Evolutionary conservation across 2,113 vertebrate species (phyloP), one percentile per base, ranked within the genome.

Genomic region (Datnioides undecimradiatus): DNA sequence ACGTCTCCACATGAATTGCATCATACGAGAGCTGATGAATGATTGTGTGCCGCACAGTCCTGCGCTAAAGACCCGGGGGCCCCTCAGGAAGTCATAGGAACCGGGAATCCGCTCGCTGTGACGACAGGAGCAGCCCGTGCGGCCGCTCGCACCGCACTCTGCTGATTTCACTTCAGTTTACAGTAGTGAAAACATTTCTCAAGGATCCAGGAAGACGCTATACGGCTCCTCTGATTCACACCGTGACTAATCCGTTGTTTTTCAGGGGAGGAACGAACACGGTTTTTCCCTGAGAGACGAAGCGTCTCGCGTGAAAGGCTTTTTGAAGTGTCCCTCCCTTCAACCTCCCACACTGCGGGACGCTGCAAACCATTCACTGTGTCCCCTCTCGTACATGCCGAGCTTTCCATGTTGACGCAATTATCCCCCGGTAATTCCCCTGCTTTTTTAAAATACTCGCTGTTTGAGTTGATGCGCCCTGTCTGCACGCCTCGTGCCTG

Each of bases 41-140:
- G 55, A 51, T 63, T 72, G 46, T 78, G 17, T 82, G 69, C 51
- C 38, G 23, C 58, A 46, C 38, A 40, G 63, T 38, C 5, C 31
- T 58, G 13, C 27, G 51, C 31, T 29, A n/a, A 57, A 77, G 54
- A 79, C 25, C 23, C 45, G 58, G 57, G 68, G 76, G 79, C 68
- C 84, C 57, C 75, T 71, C n/a, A 83, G 89, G 88, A 93, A 90
- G 79, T 87, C 79, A 77, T 83, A 67, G 70, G 76, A 80, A 77
- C 60, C 58, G 25, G 62, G 79, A 89, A 80, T 87, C 79, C n/a
- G 38, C 45, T 82, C 27, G 17, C 49, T 79, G 73, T 80, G 84
- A 74, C 69, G 76, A 90, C 67, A 90, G 82, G 62, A 87, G 77
- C 33, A 13, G 60, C 62, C 82, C n/a, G 60, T 48, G 51, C 60